Conservation (phyloP, 1,140 invertebrate genomes). For the Popillia japonica region DNA sequence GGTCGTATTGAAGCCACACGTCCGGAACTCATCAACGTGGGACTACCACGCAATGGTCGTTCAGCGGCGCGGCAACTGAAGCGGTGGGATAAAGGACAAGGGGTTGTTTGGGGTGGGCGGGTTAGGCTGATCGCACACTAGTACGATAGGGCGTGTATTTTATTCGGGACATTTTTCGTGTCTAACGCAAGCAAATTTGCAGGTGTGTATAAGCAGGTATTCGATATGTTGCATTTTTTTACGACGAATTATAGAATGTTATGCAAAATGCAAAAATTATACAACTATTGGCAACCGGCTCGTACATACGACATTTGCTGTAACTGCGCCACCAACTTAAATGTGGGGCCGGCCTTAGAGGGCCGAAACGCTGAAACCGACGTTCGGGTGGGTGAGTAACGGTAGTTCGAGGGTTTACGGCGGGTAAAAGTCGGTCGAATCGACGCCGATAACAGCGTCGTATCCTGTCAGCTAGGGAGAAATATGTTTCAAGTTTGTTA, state of each 20-base stretch:
- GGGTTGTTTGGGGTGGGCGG: neutral
- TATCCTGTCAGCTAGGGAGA: constrained; percentile 36
- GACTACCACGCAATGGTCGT: constrained; percentile 34
- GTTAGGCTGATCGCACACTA: too few relatives aligned
- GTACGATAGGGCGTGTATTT: too few relatives aligned
- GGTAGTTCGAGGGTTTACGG: constrained; percentile 9
- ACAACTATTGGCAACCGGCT: too few relatives aligned
- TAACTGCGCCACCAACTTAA: too few relatives aligned
- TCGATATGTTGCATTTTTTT: too few relatives aligned
- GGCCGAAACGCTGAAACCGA: neutral
- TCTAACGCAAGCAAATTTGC: too few relatives aligned
- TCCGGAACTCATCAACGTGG: constrained; percentile 39
- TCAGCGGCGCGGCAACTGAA: neutral
- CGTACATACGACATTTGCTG: too few relatives aligned
- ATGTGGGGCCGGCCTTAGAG: neutral
- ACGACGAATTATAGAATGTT: too few relatives aligned
- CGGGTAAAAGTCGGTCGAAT: constrained; percentile 27
- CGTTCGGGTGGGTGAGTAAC: neutral
- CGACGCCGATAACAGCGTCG: constrained; percentile 39
- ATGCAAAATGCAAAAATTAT: too few relatives aligned
- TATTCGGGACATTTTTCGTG: too few relatives aligned
- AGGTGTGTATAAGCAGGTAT: too few relatives aligned
- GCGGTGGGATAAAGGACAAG: neutral
- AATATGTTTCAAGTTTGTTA: constrained; percentile 37
- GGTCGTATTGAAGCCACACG: constrained; percentile 36